Conservation (phyloP, 2,797 vertebrate genomes). For the Phalloptychus januarius region DNA sequence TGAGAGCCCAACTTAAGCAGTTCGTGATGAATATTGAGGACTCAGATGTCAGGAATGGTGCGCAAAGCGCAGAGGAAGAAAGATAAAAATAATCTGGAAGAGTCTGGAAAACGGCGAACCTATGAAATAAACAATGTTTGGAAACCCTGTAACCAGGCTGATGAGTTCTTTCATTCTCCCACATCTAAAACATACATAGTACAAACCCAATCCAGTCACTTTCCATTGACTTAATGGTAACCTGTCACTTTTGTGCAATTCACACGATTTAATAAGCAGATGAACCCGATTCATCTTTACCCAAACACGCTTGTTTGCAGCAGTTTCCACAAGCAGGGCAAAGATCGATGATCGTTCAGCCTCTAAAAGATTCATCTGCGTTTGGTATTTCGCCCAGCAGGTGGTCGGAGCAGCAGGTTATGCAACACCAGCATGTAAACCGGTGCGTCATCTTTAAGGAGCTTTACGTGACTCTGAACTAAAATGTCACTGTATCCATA, state of each 20-base stretch:
- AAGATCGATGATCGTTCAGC: constrained; percentile 42
- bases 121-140: neutral
- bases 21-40: neutral
- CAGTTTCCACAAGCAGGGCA: neutral
- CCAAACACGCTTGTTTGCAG: constrained; percentile 16
- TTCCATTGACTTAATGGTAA: neutral
- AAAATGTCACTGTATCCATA: neutral
- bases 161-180: neutral
- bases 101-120: neutral
- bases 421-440: constrained; percentile 4
- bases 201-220: neutral
- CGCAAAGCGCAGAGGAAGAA: neutral
- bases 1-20: neutral
- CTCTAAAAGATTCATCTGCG: constrained; percentile 10
- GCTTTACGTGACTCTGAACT: neutral
- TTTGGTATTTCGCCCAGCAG: constrained; percentile 23
- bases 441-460: constrained; percentile 5
- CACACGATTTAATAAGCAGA: neutral
- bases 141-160: neutral
- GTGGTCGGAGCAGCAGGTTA: constrained; percentile 6
- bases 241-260: neutral
- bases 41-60: neutral
- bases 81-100: neutral
- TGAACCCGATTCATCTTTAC: neutral
- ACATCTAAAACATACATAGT: neutral